These are phyloP conservation scores for Nomia melanderi DNA, from an alignment of 1,140 invertebrate species.

Conservation along the genomic window DNA sequence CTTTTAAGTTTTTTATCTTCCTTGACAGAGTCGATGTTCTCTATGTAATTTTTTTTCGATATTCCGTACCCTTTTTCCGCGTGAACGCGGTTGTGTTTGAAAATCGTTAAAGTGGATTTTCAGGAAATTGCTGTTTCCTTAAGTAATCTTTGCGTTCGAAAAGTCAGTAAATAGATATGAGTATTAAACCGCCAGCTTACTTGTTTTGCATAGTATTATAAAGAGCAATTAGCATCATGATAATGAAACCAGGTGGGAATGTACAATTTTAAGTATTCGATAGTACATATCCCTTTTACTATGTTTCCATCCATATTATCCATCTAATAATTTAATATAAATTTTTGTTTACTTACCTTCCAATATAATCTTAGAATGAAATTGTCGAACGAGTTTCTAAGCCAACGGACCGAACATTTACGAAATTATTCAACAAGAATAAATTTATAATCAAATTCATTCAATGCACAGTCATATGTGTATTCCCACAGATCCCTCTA, in stretches of 20 bases:
- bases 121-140: slow-evolving; percentile 12
- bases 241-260: no score
- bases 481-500: no score
- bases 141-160: not conserved
- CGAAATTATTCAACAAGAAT: no score
- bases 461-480: no score
- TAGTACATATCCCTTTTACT: no score
- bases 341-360: no score
- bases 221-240: not conserved
- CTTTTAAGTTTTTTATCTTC: slow-evolving; percentile 15
- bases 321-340: no score
- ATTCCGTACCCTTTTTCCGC: not conserved
- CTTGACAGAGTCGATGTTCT: not conserved
- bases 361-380: no score
- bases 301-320: not conserved
- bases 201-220: not conserved
- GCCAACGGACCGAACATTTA: no score
- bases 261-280: no score
- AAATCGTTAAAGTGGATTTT: slow-evolving; percentile 8
- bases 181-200: slow-evolving; percentile 8
- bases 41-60: not conserved
- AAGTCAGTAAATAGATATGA: not conserved
- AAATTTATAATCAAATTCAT: no score
- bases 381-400: no score
- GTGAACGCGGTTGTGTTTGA: slow-evolving; percentile 12